Evolutionary conservation across 2,888 invertebrate species (phyloP).

Genomic region (Elegia similella): DNA sequence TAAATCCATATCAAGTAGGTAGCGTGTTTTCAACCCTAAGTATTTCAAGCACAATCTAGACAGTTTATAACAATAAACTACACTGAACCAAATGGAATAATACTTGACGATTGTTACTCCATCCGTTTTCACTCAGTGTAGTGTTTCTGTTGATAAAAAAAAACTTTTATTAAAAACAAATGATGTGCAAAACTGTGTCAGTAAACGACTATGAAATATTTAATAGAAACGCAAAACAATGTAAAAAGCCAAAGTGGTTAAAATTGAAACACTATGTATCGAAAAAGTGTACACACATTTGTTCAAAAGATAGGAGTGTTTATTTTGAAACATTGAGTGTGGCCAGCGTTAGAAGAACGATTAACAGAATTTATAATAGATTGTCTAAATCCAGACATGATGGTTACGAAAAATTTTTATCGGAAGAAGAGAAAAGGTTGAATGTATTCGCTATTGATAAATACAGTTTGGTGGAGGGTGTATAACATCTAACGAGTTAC

Average conservation of each 20-base stretch:
- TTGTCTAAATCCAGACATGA: conserved; percentile 67
- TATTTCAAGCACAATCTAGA: background rate
- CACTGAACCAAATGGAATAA: conserved; percentile 4
- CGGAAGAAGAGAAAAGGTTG: conserved; percentile 88
- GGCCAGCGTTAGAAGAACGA: conserved; percentile 57
- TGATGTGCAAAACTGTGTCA: conserved; percentile 9
- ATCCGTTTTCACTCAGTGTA: background rate
- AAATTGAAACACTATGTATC: conserved; percentile 50
- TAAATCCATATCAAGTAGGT: background rate
- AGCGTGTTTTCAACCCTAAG: background rate
- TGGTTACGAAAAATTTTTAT: conserved; percentile 84
- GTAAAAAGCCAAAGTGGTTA: conserved; percentile 42
- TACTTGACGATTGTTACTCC: background rate
- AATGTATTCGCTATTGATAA: conserved; percentile 39
- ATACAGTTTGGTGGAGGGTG: conserved; percentile 59
- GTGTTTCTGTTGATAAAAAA: background rate
- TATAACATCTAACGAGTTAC: conserved; percentile 27
- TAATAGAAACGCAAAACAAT: conserved; percentile 23
- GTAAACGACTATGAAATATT: conserved; percentile 28
- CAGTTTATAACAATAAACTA: background rate
- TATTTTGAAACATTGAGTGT: conserved; percentile 62
- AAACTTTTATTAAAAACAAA: background rate
- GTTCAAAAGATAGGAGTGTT: conserved; percentile 42
- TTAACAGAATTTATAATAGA: conserved; percentile 62
- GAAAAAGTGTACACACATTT: conserved; percentile 48